phyloP scores from a whole-genome alignment of 2,113 vertebrate species.

The Nicator chloris region DNA sequence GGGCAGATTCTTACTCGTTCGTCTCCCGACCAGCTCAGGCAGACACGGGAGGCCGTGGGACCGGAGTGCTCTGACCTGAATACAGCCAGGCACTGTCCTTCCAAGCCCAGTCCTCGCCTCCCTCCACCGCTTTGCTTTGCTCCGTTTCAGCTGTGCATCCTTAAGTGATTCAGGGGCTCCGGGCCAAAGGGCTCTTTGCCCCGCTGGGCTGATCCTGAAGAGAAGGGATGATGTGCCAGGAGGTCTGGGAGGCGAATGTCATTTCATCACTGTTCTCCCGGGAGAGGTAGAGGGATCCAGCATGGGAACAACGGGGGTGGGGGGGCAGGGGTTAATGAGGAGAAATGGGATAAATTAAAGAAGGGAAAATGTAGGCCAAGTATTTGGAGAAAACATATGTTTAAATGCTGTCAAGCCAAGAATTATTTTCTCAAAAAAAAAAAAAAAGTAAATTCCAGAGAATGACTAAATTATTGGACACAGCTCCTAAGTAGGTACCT shows the following conservation, averaged over 20 bases:
- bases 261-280: conserved; percentile 31
- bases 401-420: conserved; percentile 15
- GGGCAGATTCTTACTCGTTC: not conserved
- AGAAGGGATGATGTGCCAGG: conserved; percentile 50
- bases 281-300: conserved; percentile 30
- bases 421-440: conserved; percentile 11
- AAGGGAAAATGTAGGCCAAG: conserved; percentile 7
- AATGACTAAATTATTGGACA: conserved; percentile 36
- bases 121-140: not conserved
- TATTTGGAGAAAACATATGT: conserved; percentile 33
- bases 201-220: not conserved
- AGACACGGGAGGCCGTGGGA: not conserved
- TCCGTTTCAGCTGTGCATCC: conserved; percentile 12
- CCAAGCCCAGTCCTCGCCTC: not conserved
- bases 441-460: not conserved
- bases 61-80: not conserved
- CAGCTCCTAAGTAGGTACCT: conserved; percentile 6
- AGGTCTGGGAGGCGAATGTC: conserved; percentile 33
- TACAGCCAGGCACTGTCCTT: not conserved
- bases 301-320: conserved; percentile 34
- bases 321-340: conserved; percentile 34
- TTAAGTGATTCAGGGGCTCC: not conserved
- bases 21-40: not conserved
- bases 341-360: conserved; percentile 49
- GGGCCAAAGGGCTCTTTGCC: conserved; percentile 42